These are phyloP conservation scores for Formica exsecta DNA, from an alignment of 1,140 invertebrate genomes.

Conservation along the genomic window DNA sequence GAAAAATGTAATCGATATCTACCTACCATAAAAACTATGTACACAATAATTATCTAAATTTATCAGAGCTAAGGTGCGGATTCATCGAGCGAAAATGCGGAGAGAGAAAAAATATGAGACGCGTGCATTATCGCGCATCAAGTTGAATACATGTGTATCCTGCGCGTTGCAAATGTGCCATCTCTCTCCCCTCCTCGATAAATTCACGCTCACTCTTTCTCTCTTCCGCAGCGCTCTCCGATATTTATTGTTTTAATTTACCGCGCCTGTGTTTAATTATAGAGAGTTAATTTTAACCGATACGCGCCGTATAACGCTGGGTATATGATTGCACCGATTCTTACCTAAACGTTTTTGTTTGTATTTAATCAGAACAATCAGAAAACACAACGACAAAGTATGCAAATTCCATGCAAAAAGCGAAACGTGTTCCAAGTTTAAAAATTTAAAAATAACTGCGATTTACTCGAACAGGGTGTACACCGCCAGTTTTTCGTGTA, in stretches of 20 bases:
- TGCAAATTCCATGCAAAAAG: neutral
- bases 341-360: constrained; percentile 68
- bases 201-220: constrained; percentile 73
- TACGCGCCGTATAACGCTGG: constrained; percentile 52
- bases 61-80: neutral
- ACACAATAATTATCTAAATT: constrained; percentile 11
- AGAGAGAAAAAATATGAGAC: neutral
- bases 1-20: neutral
- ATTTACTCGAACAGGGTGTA: neutral
- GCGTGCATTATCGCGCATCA: constrained; percentile 23
- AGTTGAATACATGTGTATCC: constrained; percentile 25
- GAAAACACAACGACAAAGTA: neutral
- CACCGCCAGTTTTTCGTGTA: neutral
- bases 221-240: constrained; percentile 53
- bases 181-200: constrained; percentile 59
- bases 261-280: constrained; percentile 83
- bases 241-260: constrained; percentile 86
- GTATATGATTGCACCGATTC: constrained; percentile 41
- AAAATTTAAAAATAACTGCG: neutral
- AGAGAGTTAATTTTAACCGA: constrained; percentile 82
- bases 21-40: neutral
- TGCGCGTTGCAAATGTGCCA: neutral
- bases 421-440: neutral
- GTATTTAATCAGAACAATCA: constrained; percentile 33
- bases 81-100: constrained; percentile 13